Percentiles rank a stretch among this genome's conserved stretches.
These are phyloP conservation scores for Hestina assimilis DNA, from an alignment of 1,140 invertebrate genomes.

Conservation along the genomic window DNA sequence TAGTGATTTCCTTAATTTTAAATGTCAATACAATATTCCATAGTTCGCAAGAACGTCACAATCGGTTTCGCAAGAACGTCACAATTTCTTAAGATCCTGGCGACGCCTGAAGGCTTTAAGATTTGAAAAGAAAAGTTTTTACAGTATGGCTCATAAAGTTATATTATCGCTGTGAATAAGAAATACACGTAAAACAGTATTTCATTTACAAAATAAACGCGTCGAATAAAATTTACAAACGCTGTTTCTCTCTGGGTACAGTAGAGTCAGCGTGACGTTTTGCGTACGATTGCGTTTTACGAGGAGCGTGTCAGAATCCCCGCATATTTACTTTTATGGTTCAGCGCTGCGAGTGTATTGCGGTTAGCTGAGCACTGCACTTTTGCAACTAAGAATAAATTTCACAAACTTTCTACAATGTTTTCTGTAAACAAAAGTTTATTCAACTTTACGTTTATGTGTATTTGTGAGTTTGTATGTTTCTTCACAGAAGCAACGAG, in stretches of 20 bases:
- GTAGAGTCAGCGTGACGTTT: neutral
- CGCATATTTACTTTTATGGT: constrained; percentile 21
- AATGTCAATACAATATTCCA: too few relatives aligned
- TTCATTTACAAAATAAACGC: neutral
- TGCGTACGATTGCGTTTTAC: constrained; percentile 19
- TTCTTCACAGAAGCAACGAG: neutral
- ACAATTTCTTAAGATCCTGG: too few relatives aligned
- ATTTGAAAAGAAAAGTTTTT: too few relatives aligned
- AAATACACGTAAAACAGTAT: too few relatives aligned
- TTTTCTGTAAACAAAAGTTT: neutral
- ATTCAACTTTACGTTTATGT: neutral
- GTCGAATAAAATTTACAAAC: neutral
- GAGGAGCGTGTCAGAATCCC: constrained; percentile 13
- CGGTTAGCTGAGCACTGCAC: constrained; percentile 2
- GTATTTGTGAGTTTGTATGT: neutral
- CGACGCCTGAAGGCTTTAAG: too few relatives aligned
- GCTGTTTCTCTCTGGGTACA: neutral
- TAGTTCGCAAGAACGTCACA: too few relatives aligned
- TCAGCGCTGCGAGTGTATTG: neutral
- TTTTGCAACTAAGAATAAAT: constrained; percentile 11
- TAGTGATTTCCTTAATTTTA: too few relatives aligned
- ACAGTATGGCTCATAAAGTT: too few relatives aligned
- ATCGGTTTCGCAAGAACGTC: too few relatives aligned
- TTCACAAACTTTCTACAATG: neutral
- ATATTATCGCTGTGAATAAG: too few relatives aligned